Base-by-base conservation (phyloP, 2,797 vertebrate species). In the Pelochelys cantorii region DNA sequence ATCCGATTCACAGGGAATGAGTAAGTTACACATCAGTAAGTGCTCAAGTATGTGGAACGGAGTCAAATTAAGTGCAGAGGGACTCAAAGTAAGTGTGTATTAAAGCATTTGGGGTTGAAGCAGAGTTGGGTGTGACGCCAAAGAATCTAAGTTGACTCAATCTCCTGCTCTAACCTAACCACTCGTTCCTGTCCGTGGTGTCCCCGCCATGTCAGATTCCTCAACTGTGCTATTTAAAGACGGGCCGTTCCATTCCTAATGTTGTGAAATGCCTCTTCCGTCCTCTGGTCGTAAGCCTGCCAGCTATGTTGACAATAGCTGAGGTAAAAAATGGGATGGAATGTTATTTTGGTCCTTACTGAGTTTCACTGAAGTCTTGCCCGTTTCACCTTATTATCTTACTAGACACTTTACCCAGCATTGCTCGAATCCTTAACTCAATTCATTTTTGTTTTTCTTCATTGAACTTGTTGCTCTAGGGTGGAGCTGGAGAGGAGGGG, bases 161-260 rank as follows among this genome's bases (percentile, higher is more conserved):
- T 22, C 84, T 68, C 48, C 59, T 68, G 48, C 14, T 77, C 37
- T 77, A 17, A 25, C 42, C 42, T 42, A 48, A 48, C 2, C 3
- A 11, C 7, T 42, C 11, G 25, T 42, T 74, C 71, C 23, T 75
- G 25, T 75, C 60, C 6, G 48, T 55, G 25, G 25, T 79, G 31
- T 15, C 10, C 68, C n/a, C 31, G 82, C 27, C n/a, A 54, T 0
- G 0, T 31, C 60, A 11, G 9, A n/a, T 5, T 71, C 18, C 42
- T 6, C 3, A 52, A 29, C 74, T 48, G 25, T 7, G 25, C 42
- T 37, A 37, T 71, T 34, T 71, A 71, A 71, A 37, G 68, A 12
- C 34, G 9, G 42, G 20, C 2, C 55, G 11, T 31, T 23, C 3
- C 60, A 55, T 37, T 57, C 56, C 57, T 14, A 4, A 0, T 17